Percentiles rank a stretch among this genome's conserved stretches.
Conservation (phyloP, 2,888 invertebrate species). For the Phrixothrix hirtus region DNA sequence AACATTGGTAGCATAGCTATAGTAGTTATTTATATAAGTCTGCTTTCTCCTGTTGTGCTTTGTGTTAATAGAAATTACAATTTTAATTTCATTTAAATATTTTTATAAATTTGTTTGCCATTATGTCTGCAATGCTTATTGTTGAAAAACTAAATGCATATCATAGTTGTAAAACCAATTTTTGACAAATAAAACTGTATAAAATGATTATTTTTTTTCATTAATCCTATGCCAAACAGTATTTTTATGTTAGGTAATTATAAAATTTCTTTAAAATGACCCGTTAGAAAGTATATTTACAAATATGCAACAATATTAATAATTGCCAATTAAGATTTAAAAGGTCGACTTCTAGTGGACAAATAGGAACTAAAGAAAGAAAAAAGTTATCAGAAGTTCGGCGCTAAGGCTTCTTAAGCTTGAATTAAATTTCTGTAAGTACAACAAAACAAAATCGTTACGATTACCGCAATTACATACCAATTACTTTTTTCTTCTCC, state of each 20-base stretch:
- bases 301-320: neutral
- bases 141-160: constrained; percentile 82
- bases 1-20: constrained; percentile 33
- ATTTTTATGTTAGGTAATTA: too few species aligned
- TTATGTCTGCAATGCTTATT: constrained; percentile 63
- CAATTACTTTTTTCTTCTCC: too few species aligned
- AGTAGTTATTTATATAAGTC: constrained; percentile 29
- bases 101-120: constrained; percentile 38
- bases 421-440: too few species aligned
- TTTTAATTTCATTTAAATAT: constrained; percentile 13
- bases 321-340: neutral
- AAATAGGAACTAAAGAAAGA: neutral
- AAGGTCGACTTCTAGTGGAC: neutral
- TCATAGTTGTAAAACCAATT: constrained; percentile 86
- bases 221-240: neutral
- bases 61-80: constrained; percentile 12
- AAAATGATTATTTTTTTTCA: constrained; percentile 4
- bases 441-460: too few species aligned
- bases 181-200: constrained; percentile 25
- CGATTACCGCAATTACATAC: too few species aligned
- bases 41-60: constrained; percentile 24
- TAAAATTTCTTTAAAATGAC: neutral
- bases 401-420: too few species aligned
- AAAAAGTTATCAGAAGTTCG: too few species aligned
- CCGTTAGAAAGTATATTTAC: neutral